phyloP scores from a whole-genome alignment of 2,113 vertebrate species.

The Cryptomyrus ogoouensis region DNA sequence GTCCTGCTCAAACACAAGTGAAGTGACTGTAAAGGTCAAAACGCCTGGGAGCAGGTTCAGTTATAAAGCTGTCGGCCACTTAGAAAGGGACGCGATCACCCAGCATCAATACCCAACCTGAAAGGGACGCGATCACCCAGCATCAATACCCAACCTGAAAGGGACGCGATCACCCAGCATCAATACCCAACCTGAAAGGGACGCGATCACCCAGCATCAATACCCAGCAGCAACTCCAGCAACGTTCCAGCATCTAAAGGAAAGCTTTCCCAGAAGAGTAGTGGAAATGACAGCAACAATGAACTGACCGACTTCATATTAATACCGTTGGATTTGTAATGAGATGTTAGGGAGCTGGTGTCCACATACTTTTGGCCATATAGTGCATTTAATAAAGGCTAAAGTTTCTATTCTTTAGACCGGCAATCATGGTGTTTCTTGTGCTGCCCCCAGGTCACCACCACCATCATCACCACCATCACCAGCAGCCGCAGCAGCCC shows the following conservation, averaged over 20 bases:
- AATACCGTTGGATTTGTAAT: background rate
- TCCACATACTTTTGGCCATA: background rate
- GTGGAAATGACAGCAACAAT: background rate
- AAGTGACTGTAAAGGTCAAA: background rate
- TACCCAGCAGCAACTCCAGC: background rate
- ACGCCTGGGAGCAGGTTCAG: background rate
- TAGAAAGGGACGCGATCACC: background rate
- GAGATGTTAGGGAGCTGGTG: background rate
- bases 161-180: too few relatives aligned
- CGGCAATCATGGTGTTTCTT: background rate
- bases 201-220: background rate
- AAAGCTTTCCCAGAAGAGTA: background rate
- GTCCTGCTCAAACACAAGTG: background rate
- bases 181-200: background rate
- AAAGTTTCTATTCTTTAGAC: background rate
- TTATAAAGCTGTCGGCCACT: too few relatives aligned
- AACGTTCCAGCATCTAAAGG: background rate
- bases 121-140: background rate
- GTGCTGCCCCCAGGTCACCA: conserved; percentile 63
- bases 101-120: background rate
- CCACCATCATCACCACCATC: background rate
- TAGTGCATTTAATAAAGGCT: background rate
- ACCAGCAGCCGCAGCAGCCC: conserved; percentile 44
- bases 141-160: background rate
- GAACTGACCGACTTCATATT: background rate